Base-by-base conservation (phyloP, 2,888 invertebrate species). In the Dione vanillae region DNA sequence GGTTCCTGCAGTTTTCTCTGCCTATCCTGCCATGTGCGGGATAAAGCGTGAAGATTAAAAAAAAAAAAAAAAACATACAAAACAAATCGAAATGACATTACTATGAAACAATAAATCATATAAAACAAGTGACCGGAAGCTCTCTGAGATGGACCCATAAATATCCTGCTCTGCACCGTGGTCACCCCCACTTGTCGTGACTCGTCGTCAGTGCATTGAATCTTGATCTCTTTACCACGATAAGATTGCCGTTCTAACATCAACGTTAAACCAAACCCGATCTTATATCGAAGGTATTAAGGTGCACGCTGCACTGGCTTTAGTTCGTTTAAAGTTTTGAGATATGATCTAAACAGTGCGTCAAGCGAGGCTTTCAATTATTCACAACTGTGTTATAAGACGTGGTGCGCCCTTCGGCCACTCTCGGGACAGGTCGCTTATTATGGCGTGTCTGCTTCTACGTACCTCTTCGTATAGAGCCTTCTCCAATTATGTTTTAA, bases 141-240 rank as follows among this genome's bases (percentile, higher is more conserved):
- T 58, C 70, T 65, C 65, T 65, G 54, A 52, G 62, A 65, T 62
- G 65, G 70, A 67, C 64, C 62, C 62, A 74, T 71, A 73, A 75
- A 75, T 74, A 75, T 76, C 72, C 69, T 27, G 37, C 58, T 49
- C 61, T 8, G 52, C 77, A 54, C 66, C 73, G 75, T 82, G 78
- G 80, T 59, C 78, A 80, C 76, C 77, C 70, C 71, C 83, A 86
- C 80, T 83, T 80, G 82, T 85, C 87, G 87, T 89, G 88, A 89
- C 86, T 85, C 73, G 86, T 80, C 84, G 85, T 87, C 89, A 85
- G 79, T 83, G 81, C 84, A 83, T 84, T 85, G 85, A 85, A 88
- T 88, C 85, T 86, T 84, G 86, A 87, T 89, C 83, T 84, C 77
- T 73, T 73, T 73, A 78, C 82, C 75, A 77, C 74, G 75, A 77